Evolutionary conservation across 2,888 invertebrate genomes (phyloP), one percentile per base, ranked within the genome.

Genomic region (Tuberolachnus salignus): DNA sequence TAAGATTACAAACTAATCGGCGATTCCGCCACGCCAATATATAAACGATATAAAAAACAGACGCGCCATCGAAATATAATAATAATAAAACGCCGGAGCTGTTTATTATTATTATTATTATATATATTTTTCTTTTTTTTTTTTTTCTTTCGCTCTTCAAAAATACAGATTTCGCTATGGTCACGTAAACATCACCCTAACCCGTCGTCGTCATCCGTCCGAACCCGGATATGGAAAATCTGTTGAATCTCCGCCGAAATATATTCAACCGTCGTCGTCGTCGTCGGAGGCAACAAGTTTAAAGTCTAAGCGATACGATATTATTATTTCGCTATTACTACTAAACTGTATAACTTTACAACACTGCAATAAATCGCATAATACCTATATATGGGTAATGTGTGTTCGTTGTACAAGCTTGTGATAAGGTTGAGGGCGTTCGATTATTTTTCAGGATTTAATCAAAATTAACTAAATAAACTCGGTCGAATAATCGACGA

Each of bases 41-140:
- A 61, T 51, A 72, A 61, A 73, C 19, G 51, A 73, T 63, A 73
- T 63, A 63, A 73, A 63, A 73, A 71, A 42, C 63, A 16, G 42
- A 63, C 61, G n/a, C 21, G 51, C 51, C 63, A 72, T n/a, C 34
- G 42, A 73, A 63, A n/a, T 34, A 16, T 4, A 34, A 73, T 34
- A 63, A 42, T 63, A 73, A 51, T 72, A 72, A 73, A 63, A 73
- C 63, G 63, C 19, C 1, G 51, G 26, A 72, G 49, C 59, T 1
- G 44, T 57, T 69, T 44, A 11, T 44, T 70, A n/a, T 49, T 71
- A n/a, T 57, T n/a, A n/a, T n/a, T n/a, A n/a, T n/a, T n/a, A n/a
- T n/a, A 13, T 55, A 26, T 69, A 34, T 61, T 72, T 61, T 44
- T 46, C 46, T 49, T 72, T 61, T 72, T 34, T 61, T 72, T 61